A percentile compares a stretch with the other conserved stretches of the same genome.
phyloP scores from a whole-genome alignment of 2,113 vertebrate species.

The Percina caprodes region DNA sequence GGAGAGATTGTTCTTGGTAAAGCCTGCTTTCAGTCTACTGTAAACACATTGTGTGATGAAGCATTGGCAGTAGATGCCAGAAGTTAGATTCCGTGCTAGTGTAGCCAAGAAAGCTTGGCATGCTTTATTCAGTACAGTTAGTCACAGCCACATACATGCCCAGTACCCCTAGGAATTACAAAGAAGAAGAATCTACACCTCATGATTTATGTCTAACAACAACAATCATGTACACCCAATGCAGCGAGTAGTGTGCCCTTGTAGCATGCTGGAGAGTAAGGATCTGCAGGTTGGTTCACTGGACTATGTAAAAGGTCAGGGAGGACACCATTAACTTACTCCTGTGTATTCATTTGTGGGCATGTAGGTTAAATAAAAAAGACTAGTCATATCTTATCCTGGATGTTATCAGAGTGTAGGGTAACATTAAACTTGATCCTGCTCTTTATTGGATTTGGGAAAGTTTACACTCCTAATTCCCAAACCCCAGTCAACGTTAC shows the following conservation, averaged over 20 bases:
- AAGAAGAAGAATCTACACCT: neutral
- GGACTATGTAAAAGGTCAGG: neutral
- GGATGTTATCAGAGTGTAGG: neutral
- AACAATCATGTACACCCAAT: neutral
- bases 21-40: conserved; percentile 9
- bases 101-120: conserved; percentile 2
- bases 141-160: neutral
- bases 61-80: neutral
- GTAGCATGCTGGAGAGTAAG: neutral
- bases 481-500: no score
- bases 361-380: neutral
- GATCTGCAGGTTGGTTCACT: neutral
- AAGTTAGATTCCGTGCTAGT: neutral
- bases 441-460: neutral
- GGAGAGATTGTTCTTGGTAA: conserved; percentile 11
- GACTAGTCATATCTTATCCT: neutral
- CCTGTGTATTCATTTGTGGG: neutral
- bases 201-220: neutral
- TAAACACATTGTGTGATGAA: conserved; percentile 4
- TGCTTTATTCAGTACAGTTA: conserved; percentile 10
- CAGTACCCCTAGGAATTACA: neutral
- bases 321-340: neutral
- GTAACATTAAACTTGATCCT: neutral
- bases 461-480: neutral
- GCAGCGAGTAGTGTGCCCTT: neutral